Evolutionary conservation across 2,113 vertebrate genomes (phyloP), one percentile per base, ranked within the genome.

Genomic region (Xenopus borealis): DNA sequence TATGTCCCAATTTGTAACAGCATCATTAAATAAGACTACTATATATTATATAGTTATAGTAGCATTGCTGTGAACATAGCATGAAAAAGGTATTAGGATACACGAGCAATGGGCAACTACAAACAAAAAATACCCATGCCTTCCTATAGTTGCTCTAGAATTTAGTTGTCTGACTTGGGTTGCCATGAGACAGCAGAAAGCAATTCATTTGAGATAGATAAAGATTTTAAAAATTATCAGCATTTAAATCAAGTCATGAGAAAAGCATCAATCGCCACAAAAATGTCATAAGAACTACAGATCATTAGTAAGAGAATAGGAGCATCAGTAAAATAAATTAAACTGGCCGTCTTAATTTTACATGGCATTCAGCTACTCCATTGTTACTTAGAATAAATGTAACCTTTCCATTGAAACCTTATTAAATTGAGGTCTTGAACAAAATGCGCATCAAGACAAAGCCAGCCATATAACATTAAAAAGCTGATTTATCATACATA

Each of bases 371-470:
- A 57, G 46, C 47, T 70, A 63, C 69, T 70, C 33, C 17, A 64
- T 44, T 70, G 67, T 70, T 76, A 45, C 66, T 45, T 63, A 62
- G 73, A 76, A 69, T 76, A 77, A 77, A 77, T 70, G 67, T 70
- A 63, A 70, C 59, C 66, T 64, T 70, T 61, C 67, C 52, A 77
- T 27, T 46, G 47, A 47, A 23, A 77, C 61, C 67, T 64, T 69
- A 63, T 69, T 57, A 70, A 77, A 77, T 77, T 69, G 61, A 70
- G 61, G 59, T 70, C 67, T 67, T 46, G 30, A 64, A 20, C 52
- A 70, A 40, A 77, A 77, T 55, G 69, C 67, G 70, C 19, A 70
- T 64, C 18, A 70, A 77, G 74, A 52, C 57, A 46, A 62, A 69
- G 67, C 27, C 59, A 46, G 67, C 19, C 62, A 45, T 62, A 70